phyloP scores from a whole-genome alignment of 2,888 invertebrate species.

The Troides helena region DNA sequence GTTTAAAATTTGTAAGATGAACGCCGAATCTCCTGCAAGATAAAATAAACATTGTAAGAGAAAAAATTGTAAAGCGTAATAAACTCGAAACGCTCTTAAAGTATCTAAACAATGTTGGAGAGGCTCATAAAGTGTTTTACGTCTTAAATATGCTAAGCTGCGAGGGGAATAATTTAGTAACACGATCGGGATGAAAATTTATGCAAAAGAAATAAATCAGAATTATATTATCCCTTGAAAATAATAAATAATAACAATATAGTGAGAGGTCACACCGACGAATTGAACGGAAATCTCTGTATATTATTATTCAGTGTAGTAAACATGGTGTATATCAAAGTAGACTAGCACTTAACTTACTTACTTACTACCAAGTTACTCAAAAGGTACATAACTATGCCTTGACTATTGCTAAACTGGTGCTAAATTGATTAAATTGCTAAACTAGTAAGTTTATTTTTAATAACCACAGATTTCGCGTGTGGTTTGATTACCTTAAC shows the following conservation, averaged over 20 bases:
- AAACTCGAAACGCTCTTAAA: conserved; percentile 23
- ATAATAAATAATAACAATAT: conserved; percentile 1
- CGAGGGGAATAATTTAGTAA: conserved; percentile 23
- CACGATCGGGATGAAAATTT: conserved; percentile 25
- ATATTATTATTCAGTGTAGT: too few relatives aligned
- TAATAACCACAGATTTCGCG: too few relatives aligned
- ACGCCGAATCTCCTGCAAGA: neutral
- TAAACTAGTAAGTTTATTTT: too few relatives aligned
- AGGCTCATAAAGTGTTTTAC: conserved; percentile 27
- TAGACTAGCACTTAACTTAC: too few relatives aligned
- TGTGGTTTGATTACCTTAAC: too few relatives aligned
- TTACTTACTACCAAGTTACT: too few relatives aligned
- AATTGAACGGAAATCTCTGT: too few relatives aligned
- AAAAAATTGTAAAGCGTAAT: conserved; percentile 11
- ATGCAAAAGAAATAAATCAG: conserved; percentile 20
- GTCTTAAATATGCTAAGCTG: conserved; percentile 26
- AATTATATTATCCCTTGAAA: conserved; percentile 5
- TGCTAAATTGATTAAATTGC: too few relatives aligned
- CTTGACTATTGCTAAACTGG: too few relatives aligned
- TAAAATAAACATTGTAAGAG: conserved; percentile 4
- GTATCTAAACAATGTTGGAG: conserved; percentile 26
- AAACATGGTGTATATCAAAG: too few relatives aligned
- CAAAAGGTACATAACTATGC: too few relatives aligned
- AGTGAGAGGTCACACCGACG: too few relatives aligned
- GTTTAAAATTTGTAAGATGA: neutral